Base-by-base conservation (phyloP, 2,888 invertebrate species). In the Erpobdella octoculata region DNA sequence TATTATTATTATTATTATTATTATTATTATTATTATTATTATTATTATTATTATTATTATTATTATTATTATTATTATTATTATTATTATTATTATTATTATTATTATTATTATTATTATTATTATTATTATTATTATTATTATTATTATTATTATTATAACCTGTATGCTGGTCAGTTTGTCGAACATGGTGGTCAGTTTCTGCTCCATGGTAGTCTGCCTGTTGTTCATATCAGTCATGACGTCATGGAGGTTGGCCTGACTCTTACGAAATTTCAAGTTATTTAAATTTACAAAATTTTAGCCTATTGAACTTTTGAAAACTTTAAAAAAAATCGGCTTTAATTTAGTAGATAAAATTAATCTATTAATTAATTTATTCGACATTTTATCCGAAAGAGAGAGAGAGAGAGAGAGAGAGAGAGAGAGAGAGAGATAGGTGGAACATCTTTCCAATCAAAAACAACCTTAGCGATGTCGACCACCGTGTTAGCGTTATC, bases 401-500 rank as follows among this genome's bases (percentile, higher is more conserved):
- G n/a, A n/a, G n/a, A n/a, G n/a, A n/a, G n/a, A n/a, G n/a, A n/a
- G n/a, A n/a, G n/a, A n/a, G n/a, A n/a, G n/a, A n/a, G n/a, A n/a
- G n/a, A n/a, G n/a, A n/a, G n/a, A n/a, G n/a, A n/a, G n/a, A n/a
- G n/a, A n/a, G n/a, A n/a, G n/a, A n/a, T n/a, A n/a, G n/a, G n/a
- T n/a, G n/a, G n/a, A n/a, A n/a, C n/a, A 8, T n/a, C 8, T 67
- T 67, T 41, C 12, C 33, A 67, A 38, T 67, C 31, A 8, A 58
- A 28, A 21, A 31, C 31, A 41, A 73, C 73, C 71, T 76, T 75
- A 66, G 73, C 74, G 73, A 76, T 76, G 46, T 76, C 76, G 21
- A 76, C 75, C 33, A 75, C 38, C 6, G 76, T 75, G 61, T 78
- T 73, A 8, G 74, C 75, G 36, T 71, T 75, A 66, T 76, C 76